Conservation (phyloP, 2,113 vertebrate genomes). For the Protobothrops mucrosquamatus region DNA sequence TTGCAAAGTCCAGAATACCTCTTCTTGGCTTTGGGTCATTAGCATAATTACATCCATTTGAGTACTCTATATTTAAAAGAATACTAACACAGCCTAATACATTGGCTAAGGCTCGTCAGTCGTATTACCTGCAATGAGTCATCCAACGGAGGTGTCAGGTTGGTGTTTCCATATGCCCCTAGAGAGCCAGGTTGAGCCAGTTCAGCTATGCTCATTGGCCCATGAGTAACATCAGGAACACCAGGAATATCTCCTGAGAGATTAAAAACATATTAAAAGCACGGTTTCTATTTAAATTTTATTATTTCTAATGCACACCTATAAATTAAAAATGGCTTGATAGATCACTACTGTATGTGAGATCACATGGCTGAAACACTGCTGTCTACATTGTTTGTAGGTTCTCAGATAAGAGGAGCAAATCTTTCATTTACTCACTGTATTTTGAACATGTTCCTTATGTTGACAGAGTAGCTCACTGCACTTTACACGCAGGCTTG, state of each 20-base stretch:
- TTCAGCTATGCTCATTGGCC: conserved; percentile 70
- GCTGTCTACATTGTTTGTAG: not conserved
- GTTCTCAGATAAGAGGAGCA: not conserved
- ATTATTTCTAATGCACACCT: not conserved
- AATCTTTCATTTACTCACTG: conserved; percentile 14
- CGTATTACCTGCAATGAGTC: conserved; percentile 64
- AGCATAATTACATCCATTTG: not conserved
- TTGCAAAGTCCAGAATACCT: not conserved
- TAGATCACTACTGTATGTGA: accelerated
- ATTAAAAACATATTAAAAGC: conserved; percentile 7
- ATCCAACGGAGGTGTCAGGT: conserved; percentile 21
- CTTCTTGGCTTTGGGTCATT: not conserved
- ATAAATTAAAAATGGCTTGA: not conserved
- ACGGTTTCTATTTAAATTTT: not conserved
- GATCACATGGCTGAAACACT: not conserved
- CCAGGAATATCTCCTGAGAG: conserved; percentile 50
- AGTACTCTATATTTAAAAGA: not conserved
- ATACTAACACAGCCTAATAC: not conserved
- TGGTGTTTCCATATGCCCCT: conserved; percentile 37
- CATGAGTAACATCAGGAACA: conserved; percentile 53
- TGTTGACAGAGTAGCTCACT: not conserved
- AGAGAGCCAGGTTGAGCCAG: conserved; percentile 51
- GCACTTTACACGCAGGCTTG: not conserved
- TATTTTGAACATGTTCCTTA: not conserved
- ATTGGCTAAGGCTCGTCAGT: not conserved